phyloP scores from a whole-genome alignment of 2,113 vertebrate genomes.

The Peromyscus leucopus region DNA sequence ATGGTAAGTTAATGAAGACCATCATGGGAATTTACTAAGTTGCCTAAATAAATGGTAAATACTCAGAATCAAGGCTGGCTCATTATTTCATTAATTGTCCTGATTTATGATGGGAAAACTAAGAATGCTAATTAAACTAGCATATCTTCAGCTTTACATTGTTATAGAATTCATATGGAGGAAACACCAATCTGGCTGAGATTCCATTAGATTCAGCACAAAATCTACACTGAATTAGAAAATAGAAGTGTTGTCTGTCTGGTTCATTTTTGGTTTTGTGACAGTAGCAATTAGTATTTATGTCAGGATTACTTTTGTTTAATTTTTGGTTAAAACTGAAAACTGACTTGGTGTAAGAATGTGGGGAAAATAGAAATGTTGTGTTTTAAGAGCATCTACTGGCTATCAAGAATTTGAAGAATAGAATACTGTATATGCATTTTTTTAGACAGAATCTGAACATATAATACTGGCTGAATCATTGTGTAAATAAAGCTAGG shows the following conservation, averaged over 20 bases:
- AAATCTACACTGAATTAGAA: neutral
- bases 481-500: neutral
- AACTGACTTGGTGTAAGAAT: neutral
- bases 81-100: neutral
- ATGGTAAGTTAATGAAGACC: neutral
- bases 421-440: neutral
- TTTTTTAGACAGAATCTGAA: neutral
- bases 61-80: neutral
- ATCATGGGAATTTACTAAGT: neutral
- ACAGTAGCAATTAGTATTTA: neutral
- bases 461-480: neutral
- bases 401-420: neutral
- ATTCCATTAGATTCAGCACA: neutral
- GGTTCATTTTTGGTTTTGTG: neutral
- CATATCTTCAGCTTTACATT: neutral
- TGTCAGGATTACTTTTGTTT: neutral
- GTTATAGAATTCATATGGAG: neutral
- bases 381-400: neutral
- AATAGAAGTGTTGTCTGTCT: neutral
- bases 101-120: neutral
- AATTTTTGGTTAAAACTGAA: neutral
- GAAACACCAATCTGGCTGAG: neutral
- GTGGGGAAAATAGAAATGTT: neutral
- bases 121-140: neutral
- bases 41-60: neutral